Conservation (phyloP, 1,140 invertebrate species). For the Drosophila lini region DNA sequence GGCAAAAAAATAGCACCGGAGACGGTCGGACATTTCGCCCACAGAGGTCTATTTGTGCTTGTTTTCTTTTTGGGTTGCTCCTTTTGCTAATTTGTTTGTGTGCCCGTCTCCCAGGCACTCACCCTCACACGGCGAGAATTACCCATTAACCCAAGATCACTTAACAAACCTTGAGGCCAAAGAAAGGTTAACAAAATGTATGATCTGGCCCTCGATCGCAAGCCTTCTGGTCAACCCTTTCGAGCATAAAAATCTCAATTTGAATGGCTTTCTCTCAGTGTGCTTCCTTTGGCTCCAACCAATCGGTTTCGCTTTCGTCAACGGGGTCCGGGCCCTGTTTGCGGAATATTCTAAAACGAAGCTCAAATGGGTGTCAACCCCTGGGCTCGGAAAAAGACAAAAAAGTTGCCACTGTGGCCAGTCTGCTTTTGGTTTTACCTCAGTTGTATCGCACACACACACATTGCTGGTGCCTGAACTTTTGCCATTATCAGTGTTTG, state of each 20-base stretch:
- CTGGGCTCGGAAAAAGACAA: slow-evolving; percentile 42
- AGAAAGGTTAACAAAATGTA: rapidly evolving
- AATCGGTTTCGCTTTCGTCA: slow-evolving; percentile 54
- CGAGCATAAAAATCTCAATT: not conserved
- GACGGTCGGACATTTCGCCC: slow-evolving; percentile 50
- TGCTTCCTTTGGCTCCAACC: slow-evolving; percentile 4
- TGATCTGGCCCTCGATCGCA: not conserved
- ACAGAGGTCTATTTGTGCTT: slow-evolving; percentile 64
- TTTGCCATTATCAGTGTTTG: slow-evolving; percentile 65
- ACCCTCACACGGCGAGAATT: slow-evolving; percentile 8
- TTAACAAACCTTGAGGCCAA: not conserved
- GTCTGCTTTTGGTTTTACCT: slow-evolving; percentile 51
- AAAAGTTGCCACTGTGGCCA: slow-evolving; percentile 53
- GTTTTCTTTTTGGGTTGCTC: slow-evolving; percentile 67
- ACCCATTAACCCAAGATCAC: not conserved
- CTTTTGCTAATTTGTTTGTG: slow-evolving; percentile 81
- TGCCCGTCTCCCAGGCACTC: slow-evolving; percentile 41
- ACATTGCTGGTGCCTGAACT: slow-evolving; percentile 36
- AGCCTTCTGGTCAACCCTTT: not conserved
- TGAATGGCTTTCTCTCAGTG: not conserved
- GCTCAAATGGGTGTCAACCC: slow-evolving; percentile 72
- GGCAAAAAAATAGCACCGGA: slow-evolving; percentile 31
- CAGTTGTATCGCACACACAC: slow-evolving; percentile 15
- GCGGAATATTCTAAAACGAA: slow-evolving; percentile 57
- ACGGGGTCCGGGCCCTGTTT: slow-evolving; percentile 34